Evolutionary conservation across 2,113 vertebrate genomes (phyloP).

Genomic region (Zosterops japonicus): DNA sequence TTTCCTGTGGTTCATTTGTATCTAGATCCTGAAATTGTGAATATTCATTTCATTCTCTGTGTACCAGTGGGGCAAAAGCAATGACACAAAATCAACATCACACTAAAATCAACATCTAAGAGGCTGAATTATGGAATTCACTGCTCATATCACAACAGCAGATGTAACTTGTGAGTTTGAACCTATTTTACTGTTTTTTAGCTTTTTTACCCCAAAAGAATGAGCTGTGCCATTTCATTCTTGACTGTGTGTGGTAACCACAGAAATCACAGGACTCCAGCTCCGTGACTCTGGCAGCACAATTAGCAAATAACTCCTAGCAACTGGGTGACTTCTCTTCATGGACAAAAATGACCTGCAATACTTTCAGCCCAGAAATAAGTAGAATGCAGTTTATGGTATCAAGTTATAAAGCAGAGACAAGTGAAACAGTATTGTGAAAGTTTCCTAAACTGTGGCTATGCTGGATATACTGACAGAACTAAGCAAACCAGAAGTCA

Average conservation of each 20-base stretch:
- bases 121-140: neutral
- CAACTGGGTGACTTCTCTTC: neutral
- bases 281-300: neutral
- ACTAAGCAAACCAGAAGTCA: slow-evolving; percentile 32
- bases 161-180: neutral
- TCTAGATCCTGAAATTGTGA: neutral
- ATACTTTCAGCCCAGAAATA: neutral
- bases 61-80: neutral
- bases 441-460: neutral
- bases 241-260: neutral
- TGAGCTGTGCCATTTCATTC: neutral
- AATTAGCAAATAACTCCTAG: neutral
- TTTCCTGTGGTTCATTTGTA: neutral
- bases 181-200: neutral
- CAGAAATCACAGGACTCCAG: neutral
- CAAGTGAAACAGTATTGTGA: neutral
- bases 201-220: neutral
- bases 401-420: neutral
- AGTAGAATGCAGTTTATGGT: neutral
- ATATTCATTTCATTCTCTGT: neutral
- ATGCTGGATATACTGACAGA: neutral
- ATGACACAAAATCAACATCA: neutral
- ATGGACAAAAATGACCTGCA: neutral
- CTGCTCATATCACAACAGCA: neutral
- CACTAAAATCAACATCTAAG: neutral